These are phyloP conservation scores for Sympetrum striolatum DNA, from an alignment of 2,888 invertebrate genomes.

Conservation along the genomic window DNA sequence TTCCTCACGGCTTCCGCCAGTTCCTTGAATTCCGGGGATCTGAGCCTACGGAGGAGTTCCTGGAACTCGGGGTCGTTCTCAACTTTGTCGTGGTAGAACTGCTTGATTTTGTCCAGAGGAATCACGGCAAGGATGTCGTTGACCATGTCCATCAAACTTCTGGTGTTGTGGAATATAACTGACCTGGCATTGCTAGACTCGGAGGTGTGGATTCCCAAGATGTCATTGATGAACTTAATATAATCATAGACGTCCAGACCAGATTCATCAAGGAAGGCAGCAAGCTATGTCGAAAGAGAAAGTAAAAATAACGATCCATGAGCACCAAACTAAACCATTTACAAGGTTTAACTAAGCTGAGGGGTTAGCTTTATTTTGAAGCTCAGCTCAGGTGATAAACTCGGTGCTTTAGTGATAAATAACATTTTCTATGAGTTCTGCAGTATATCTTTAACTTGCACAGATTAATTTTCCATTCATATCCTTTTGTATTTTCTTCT, in stretches of 20 bases:
- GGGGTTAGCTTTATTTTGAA: neutral
- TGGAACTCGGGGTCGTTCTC: constrained; percentile 51
- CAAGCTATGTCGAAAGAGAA: constrained; percentile 45
- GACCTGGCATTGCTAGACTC: neutral
- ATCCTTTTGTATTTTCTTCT: too few relatives aligned
- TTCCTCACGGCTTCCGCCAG: constrained; percentile 50
- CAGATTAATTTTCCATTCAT: too few relatives aligned
- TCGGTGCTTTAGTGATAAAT: neutral
- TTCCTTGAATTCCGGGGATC: constrained; percentile 51
- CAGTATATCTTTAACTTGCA: too few relatives aligned
- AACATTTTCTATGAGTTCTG: too few relatives aligned
- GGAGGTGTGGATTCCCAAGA: constrained; percentile 50
- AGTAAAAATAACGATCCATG: neutral
- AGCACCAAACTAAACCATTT: neutral
- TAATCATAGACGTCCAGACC: constrained; percentile 53
- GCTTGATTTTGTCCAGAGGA: constrained; percentile 53
- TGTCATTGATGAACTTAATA: constrained; percentile 51
- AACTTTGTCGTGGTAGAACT: constrained; percentile 53
- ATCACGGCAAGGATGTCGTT: constrained; percentile 52
- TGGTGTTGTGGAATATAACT: neutral
- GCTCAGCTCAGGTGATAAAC: too few relatives aligned
- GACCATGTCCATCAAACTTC: constrained; percentile 50
- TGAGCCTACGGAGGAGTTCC: constrained; percentile 50
- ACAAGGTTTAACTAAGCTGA: neutral
- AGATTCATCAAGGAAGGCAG: constrained; percentile 52